A percentile compares a stretch with the other conserved stretches of the same genome.
Conservation (phyloP, 2,113 vertebrate genomes). For the Zootoca vivipara region DNA sequence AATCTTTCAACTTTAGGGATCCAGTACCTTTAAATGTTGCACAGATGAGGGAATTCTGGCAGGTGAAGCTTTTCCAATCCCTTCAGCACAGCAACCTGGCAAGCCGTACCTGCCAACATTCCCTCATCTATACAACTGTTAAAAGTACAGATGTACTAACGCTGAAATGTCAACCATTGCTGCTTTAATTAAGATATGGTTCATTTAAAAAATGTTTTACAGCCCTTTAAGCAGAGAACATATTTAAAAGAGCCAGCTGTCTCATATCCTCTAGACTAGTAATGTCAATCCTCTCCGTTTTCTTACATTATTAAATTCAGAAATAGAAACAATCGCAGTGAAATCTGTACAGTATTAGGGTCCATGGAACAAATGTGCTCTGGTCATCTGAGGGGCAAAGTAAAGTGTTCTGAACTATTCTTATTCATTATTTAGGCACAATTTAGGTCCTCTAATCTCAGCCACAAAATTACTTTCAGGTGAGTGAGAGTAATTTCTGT, state of each 20-base stretch:
- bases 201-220: constrained; percentile 8
- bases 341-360: constrained; percentile 22
- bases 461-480: not conserved
- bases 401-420: not conserved
- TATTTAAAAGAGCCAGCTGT: constrained; percentile 7
- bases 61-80: constrained; percentile 2
- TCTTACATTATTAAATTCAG: constrained; percentile 15
- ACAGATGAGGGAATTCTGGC: not conserved
- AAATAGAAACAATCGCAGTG: not conserved
- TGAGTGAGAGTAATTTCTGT: not conserved
- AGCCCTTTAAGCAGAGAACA: not conserved
- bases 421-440: constrained; percentile 1
- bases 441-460: not conserved
- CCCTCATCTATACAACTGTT: not conserved
- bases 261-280: constrained; percentile 28
- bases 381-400: constrained; percentile 12
- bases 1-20: not conserved
- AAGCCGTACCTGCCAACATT: constrained; percentile 10
- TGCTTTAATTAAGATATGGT: constrained; percentile 6
- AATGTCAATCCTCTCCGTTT: constrained; percentile 11
- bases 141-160: not conserved
- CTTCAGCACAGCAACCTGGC: not conserved
- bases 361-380: not conserved
- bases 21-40: not conserved
- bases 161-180: not conserved